Base-by-base conservation (phyloP, 2,113 vertebrate genomes). In the Polypterus bichir region DNA sequence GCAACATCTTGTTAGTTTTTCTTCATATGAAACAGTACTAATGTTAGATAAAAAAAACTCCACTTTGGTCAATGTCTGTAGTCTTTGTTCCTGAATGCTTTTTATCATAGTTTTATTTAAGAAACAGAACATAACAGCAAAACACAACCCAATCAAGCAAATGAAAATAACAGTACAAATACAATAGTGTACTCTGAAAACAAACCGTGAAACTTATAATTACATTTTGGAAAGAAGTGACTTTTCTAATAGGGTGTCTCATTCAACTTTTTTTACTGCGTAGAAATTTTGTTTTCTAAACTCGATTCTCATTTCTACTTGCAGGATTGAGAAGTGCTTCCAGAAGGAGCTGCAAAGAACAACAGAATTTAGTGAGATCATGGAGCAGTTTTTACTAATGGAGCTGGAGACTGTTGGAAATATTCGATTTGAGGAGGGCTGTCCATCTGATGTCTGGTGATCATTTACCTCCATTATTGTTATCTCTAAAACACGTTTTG, bases 381-480 rank as follows among this genome's bases (percentile, higher is more conserved):
- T 75, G 4, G 71, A 81, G 48, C 76, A 83, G 4, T 89, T 90
- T 73, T 77, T 92, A 59, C 62, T 85, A 64, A 82, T 78, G 61
- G 83, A 92, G 73, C 71, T 93, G 47, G 83, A 97, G 76, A 87
- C 81, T 48, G 83, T 89, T 62, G 86, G 87, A 66, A 94, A 91
- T 64, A 81, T 84, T 69, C 80, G 77, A 57, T 90, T 94, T 71
- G 86, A 94, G 70, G 87, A 90, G 71, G 89, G 81, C 61, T 79
- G 78, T 63, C 66, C 71, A 63, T 77, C 76, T 48, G 83, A 91
- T 65, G 70, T 80, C 44, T 88, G 84, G 88, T 90, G 87, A 74
- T 60, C 27, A 27, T 27, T 27, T 27, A 27, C 27, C 27, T 27
- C 27, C 27, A 2, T 27, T 27, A 27, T 27, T 27, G 27, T 27